Conservation (phyloP, 2,113 vertebrate species). For the Colossoma macropomum region DNA sequence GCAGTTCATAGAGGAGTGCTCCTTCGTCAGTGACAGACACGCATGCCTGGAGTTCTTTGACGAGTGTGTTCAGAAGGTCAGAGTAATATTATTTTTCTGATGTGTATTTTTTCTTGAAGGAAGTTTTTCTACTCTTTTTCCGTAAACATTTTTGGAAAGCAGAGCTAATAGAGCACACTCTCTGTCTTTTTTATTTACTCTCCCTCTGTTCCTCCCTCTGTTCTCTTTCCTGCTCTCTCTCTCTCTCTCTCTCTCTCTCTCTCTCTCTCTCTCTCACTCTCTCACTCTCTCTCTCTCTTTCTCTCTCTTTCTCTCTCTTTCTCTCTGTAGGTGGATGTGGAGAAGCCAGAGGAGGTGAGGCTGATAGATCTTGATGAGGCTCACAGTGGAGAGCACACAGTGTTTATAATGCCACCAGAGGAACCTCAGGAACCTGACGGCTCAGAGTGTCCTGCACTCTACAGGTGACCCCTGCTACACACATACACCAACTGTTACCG, state of each 20-base stretch:
- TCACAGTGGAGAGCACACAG: conserved; percentile 88
- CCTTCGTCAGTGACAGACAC: conserved; percentile 90
- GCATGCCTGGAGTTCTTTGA: conserved; percentile 93
- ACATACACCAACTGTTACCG: neutral
- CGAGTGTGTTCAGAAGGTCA: conserved; percentile 90
- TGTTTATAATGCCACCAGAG: conserved; percentile 93
- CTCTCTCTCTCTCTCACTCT: too few relatives aligned
- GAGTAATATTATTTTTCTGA: neutral
- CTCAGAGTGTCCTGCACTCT: conserved; percentile 77
- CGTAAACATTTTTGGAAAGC: neutral
- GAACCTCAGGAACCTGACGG: conserved; percentile 82
- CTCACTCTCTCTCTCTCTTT: too few relatives aligned
- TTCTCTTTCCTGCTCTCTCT: too few relatives aligned
- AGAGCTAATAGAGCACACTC: neutral
- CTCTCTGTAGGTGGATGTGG: conserved; percentile 81
- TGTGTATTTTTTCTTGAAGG: too few relatives aligned
- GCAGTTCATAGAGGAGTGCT: conserved; percentile 94
- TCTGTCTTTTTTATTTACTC: too few relatives aligned
- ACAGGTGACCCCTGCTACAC: conserved; percentile 76
- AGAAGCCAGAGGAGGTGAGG: conserved; percentile 83
- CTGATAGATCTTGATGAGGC: conserved; percentile 89
- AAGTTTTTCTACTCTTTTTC: neutral
- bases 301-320: neutral
- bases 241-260: neutral
- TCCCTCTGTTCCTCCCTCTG: too few relatives aligned